Base-by-base conservation (phyloP, 2,888 invertebrate species). In the Galeopsomyia nigrocyanea region DNA sequence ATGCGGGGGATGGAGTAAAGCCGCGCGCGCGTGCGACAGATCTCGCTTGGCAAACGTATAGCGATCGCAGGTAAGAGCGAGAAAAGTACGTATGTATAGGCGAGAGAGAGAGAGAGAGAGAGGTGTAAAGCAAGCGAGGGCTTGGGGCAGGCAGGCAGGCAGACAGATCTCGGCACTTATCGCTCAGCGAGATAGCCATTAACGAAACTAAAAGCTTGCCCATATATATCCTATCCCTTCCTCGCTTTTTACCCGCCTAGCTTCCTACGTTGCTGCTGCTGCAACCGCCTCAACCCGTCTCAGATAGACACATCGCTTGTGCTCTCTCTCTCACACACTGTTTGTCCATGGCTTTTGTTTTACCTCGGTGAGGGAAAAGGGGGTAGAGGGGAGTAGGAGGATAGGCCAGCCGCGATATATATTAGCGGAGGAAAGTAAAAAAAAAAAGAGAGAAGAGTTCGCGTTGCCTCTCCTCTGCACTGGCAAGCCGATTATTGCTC, bases 141-240 rank as follows among this genome's bases (percentile, higher is more conserved):
- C 7, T n/a, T 13, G 39, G 26, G 26, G 26, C 26, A 5, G 3
- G 5, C 26, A 39, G 39, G 7, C 39, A 10, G 13, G 5, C 39
- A 39, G 39, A 39, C 39, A 39, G 39, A 39, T 39, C 39, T 39
- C 39, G 39, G 39, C 86, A 86, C 85, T 86, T 86, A 86, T 86
- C 86, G 85, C 82, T 83, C 84, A 80, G 84, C 86, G 84, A 86
- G 85, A 85, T 85, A 85, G 79, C 86, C 86, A 86, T 86, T 86
- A 86, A 85, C 86, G 85, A 85, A 86, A 85, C 86, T 86, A 86
- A 86, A 86, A 86, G 86, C 86, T 84, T 86, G 82, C 82, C 84
- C 83, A 85, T 85, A 86, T 84, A 86, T 85, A 71, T 68, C 68
- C 66, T 13, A 39, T 39, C 39, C 39, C 39, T 39, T 46, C n/a